These are phyloP conservation scores for Scaptomyza flava DNA, from an alignment of 2,888 invertebrate species.

Conservation along the genomic window DNA sequence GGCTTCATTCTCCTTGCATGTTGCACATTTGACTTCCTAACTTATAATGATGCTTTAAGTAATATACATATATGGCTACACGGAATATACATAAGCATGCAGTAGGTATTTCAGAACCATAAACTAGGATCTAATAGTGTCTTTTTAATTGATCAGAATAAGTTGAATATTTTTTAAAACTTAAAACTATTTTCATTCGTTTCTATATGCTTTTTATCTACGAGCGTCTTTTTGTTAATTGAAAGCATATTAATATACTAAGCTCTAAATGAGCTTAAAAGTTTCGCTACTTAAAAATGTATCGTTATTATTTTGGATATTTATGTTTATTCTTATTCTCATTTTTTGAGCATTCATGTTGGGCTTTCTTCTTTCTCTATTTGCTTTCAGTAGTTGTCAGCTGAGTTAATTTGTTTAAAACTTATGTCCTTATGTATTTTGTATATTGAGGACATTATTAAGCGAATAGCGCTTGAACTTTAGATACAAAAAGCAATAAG, in stretches of 20 bases:
- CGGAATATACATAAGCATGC: conserved; percentile 10
- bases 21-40: conserved; percentile 56
- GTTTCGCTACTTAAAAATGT: conserved; percentile 47
- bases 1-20: conserved; percentile 30
- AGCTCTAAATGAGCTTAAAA: conserved; percentile 31
- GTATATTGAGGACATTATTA: conserved; percentile 16
- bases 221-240: conserved; percentile 53
- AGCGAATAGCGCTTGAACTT: conserved; percentile 51
- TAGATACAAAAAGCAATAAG: conserved; percentile 32
- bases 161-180: conserved; percentile 35
- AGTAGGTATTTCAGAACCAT: background rate
- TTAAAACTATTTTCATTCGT: conserved; percentile 27
- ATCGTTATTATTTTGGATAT: conserved; percentile 11
- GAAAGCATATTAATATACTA: background rate
- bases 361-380: background rate
- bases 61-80: conserved; percentile 40
- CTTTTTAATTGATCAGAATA: conserved; percentile 34
- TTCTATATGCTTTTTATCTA: conserved; percentile 24
- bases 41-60: conserved; percentile 46
- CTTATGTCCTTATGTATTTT: conserved; percentile 26
- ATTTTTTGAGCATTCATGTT: conserved; percentile 54
- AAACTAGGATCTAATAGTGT: conserved; percentile 21
- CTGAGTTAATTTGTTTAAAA: conserved; percentile 33
- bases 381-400: background rate
- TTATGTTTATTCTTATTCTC: conserved; percentile 25